Percentiles rank a stretch among this genome's conserved stretches.
phyloP scores from a whole-genome alignment of 2,797 vertebrate species.

The Sebastes steindachneri region DNA sequence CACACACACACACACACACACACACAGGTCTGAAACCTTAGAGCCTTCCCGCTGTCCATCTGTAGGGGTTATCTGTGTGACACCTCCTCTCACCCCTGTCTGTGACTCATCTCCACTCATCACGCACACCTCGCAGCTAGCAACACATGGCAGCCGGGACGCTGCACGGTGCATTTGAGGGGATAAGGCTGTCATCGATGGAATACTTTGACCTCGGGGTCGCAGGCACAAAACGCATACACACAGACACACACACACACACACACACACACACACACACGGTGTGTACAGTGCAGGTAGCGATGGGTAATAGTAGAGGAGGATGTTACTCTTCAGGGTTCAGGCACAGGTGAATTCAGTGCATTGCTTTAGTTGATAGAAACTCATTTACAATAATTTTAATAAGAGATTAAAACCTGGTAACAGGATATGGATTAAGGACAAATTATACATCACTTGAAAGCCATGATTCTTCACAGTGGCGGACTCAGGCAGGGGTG shows the following conservation, averaged over 20 bases:
- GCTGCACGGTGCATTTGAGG: conserved; percentile 50
- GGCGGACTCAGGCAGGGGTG: no score
- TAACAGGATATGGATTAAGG: neutral
- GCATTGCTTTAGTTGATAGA: neutral
- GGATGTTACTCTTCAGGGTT: conserved; percentile 30
- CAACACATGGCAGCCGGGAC: conserved; percentile 65
- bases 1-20: conserved; percentile 17
- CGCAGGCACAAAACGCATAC: conserved; percentile 15
- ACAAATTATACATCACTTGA: neutral
- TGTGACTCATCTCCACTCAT: conserved; percentile 72
- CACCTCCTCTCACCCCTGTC: conserved; percentile 72
- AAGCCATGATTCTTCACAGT: neutral
- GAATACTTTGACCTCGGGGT: conserved; percentile 72
- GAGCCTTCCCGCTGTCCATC: conserved; percentile 76
- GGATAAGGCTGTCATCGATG: conserved; percentile 73
- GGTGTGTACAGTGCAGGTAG: conserved; percentile 39
- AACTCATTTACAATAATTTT: neutral
- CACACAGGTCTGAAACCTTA: conserved; percentile 77
- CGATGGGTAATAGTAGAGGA: conserved; percentile 24
- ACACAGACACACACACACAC: neutral
- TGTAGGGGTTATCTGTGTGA: conserved; percentile 82
- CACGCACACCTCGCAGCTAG: conserved; percentile 66
- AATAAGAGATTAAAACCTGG: neutral
- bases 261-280: neutral
- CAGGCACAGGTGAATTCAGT: conserved; percentile 48